Base-by-base conservation (phyloP, 2,888 invertebrate genomes). In the Drosophila suboccidentalis region DNA sequence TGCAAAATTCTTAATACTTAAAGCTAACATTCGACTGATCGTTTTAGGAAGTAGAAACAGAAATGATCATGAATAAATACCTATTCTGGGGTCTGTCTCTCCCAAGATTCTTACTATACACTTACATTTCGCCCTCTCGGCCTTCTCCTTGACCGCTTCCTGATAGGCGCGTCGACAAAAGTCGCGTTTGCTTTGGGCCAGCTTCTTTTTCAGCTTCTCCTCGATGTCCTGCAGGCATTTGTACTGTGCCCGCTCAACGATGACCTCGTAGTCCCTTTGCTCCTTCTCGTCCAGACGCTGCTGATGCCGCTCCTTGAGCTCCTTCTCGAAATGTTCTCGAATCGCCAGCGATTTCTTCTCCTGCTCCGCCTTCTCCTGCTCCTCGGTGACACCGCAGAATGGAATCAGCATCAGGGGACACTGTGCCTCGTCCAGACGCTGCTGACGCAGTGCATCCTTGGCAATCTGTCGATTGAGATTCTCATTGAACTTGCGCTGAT, bases 171-270 rank as follows among this genome's bases (percentile, higher is more conserved):
- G 17, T 0, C n/a, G 54, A 10, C 44, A 46, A 10, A 62, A 62
- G 3, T 62, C 55, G 3, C 36, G 44, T 6, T 26, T 43, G 1
- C 43, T 36, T 1, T 43, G 15, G 2, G 15, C 26, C 19, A 36
- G 29, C n/a, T 29, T 26, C 29, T 46, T 36, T 17, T 38, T 15
- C 1, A 39, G 55, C 17, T 58, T 29, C 29, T 70, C 44, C 46
- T 80, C 83, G 13, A 63, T 29, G 1, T 72, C 64, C 19, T 65
- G 57, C 50, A 76, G 55, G 13, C 74, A 71, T 47, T 74, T 61
- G 43, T 67, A 64, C 11, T 70, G 62, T 1, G 74, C 77, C 2
- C 80, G 74, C 0, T 82, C 82, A n/a, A 74, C 51, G 9, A 69
- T 61, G n/a, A 53, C 75, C 5, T 81, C 70, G 10, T 29, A 51